phyloP scores from a whole-genome alignment of 2,113 vertebrate genomes.

The Nannobrachium achirus region DNA sequence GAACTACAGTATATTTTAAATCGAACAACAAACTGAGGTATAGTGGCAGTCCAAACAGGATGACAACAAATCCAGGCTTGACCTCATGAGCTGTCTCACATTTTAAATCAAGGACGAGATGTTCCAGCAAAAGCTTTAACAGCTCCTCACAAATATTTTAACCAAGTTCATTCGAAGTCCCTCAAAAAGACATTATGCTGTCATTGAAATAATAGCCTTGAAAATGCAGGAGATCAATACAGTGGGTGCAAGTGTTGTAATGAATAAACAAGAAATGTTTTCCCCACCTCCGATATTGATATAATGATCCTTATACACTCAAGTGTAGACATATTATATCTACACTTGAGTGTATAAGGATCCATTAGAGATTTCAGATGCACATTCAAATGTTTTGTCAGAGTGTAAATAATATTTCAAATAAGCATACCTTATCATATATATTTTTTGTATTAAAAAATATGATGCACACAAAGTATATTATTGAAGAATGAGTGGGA shows the following conservation, averaged over 20 bases:
- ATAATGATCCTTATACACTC: too few relatives aligned
- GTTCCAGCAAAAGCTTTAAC: not conserved
- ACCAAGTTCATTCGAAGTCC: not conserved
- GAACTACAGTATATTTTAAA: not conserved
- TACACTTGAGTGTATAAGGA: slow-evolving; percentile 29
- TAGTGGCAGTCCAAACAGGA: not conserved
- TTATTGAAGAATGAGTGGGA: slow-evolving; percentile 61
- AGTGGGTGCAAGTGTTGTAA: slow-evolving; percentile 1
- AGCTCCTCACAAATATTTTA: not conserved
- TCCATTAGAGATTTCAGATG: slow-evolving; percentile 38
- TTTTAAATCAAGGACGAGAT: too few relatives aligned
- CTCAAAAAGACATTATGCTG: not conserved
- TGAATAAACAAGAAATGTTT: not conserved
- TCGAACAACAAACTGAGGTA: not conserved
- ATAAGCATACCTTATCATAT: slow-evolving; percentile 66
- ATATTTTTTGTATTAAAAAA: slow-evolving; percentile 68
- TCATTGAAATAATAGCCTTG: not conserved
- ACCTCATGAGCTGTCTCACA: too few relatives aligned
- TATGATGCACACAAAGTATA: slow-evolving; percentile 66
- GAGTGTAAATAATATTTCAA: slow-evolving; percentile 72
- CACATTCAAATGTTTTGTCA: slow-evolving; percentile 42
- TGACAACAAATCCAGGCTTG: too few relatives aligned
- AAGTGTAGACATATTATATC: too few relatives aligned
- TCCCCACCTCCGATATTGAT: not conserved
- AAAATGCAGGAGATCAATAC: not conserved